These are phyloP conservation scores for Anoplopoma fimbria DNA, from an alignment of 2,113 vertebrate genomes.

Conservation along the genomic window DNA sequence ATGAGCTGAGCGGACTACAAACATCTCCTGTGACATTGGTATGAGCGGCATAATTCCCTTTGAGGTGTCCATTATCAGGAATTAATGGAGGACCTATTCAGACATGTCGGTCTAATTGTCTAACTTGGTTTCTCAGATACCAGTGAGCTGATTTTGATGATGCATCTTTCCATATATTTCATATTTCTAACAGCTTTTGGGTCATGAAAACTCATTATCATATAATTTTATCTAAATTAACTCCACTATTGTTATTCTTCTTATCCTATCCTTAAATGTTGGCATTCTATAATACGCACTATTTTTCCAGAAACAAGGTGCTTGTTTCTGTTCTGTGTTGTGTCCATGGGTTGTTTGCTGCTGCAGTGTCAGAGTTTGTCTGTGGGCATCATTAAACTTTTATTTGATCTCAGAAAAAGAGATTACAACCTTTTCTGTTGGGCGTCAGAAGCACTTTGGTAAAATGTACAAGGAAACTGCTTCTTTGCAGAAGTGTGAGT, in stretches of 20 bases:
- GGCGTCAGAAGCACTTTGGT: background rate
- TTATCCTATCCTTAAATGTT: background rate
- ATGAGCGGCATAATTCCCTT: no score
- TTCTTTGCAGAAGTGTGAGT: conserved; percentile 15
- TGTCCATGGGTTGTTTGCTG: conserved; percentile 39
- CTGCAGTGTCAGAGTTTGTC: conserved; percentile 29
- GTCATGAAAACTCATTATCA: background rate
- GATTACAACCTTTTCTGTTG: conserved; percentile 20
- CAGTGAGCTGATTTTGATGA: background rate
- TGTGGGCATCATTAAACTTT: conserved; percentile 42
- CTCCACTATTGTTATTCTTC: background rate
- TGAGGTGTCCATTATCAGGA: no score
- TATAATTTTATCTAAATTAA: background rate
- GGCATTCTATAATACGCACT: background rate
- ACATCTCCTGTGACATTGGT: no score
- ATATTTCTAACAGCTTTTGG: background rate
- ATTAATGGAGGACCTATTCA: no score
- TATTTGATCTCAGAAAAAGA: conserved; percentile 46
- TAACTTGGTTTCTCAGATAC: background rate
- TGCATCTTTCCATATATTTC: background rate
- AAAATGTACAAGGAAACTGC: conserved; percentile 29
- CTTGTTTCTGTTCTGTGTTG: conserved; percentile 1
- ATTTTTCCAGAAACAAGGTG: background rate
- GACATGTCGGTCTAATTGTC: background rate
- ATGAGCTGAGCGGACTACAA: no score